phyloP scores from a whole-genome alignment of 2,113 vertebrate species.

The Pelmatolapia mariae region DNA sequence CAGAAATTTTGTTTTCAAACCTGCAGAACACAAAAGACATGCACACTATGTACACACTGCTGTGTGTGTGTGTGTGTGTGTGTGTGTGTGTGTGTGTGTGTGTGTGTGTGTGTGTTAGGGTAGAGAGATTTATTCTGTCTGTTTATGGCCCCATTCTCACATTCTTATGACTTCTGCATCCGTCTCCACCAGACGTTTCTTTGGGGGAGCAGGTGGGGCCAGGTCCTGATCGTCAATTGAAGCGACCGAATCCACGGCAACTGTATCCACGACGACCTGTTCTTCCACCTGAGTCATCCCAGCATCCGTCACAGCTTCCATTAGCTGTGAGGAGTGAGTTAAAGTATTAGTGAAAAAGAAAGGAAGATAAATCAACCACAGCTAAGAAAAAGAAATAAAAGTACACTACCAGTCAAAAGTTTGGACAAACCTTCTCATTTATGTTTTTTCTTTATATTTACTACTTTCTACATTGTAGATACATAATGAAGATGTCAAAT shows the following conservation, averaged over 20 bases:
- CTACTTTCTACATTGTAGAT: not conserved
- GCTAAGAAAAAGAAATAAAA: not conserved
- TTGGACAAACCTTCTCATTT: not conserved
- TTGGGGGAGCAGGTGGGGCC: slow-evolving; percentile 79
- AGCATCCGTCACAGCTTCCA: slow-evolving; percentile 79
- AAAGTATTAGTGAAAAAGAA: not conserved
- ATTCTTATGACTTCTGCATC: slow-evolving; percentile 79
- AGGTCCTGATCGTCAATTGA: slow-evolving; percentile 70
- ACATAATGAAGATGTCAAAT: not conserved
- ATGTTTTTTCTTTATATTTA: not conserved
- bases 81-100: not conserved
- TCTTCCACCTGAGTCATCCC: slow-evolving; percentile 76
- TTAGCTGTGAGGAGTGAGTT: slow-evolving; percentile 73
- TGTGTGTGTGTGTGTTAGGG: not conserved
- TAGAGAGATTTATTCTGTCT: not conserved
- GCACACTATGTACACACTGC: not conserved
- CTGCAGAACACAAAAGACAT: slow-evolving; percentile 52
- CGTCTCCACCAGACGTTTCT: slow-evolving; percentile 82
- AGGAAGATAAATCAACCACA: not conserved
- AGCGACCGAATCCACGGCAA: slow-evolving; percentile 47
- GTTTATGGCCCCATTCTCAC: slow-evolving; percentile 64
- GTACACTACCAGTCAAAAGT: not conserved
- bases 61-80: not conserved
- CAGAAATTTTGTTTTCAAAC: slow-evolving; percentile 77
- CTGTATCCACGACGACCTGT: slow-evolving; percentile 64